phyloP scores from a whole-genome alignment of 2,888 invertebrate genomes.

The Cryptosula pallasiana region DNA sequence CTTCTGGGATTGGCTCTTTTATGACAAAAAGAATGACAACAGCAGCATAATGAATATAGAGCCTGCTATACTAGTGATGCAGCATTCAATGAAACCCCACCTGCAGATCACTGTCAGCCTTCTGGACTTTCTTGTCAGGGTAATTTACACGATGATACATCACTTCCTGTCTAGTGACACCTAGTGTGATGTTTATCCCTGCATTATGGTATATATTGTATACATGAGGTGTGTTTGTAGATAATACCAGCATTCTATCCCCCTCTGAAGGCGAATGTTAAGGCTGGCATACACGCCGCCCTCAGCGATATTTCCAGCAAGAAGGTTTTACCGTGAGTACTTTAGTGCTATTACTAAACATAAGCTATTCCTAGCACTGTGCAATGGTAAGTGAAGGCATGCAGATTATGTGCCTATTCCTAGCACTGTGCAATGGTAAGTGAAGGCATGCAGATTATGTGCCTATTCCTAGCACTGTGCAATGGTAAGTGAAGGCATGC shows the following conservation, averaged over 20 bases:
- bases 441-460: too few species aligned
- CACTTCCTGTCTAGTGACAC: too few species aligned
- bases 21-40: slow-evolving; percentile 69
- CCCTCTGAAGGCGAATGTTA: slow-evolving; percentile 70
- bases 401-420: too few species aligned
- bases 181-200: not conserved
- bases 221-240: slow-evolving; percentile 51
- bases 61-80: slow-evolving; percentile 88
- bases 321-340: slow-evolving; percentile 68
- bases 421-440: too few species aligned
- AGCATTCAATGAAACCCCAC: slow-evolving; percentile 85
- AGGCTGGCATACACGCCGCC: slow-evolving; percentile 62
- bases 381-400: too few species aligned
- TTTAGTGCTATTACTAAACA: too few species aligned
- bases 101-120: slow-evolving; percentile 83
- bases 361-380: too few species aligned
- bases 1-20: slow-evolving; percentile 90
- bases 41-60: slow-evolving; percentile 96
- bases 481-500: too few species aligned
- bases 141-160: too few species aligned
- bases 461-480: too few species aligned
- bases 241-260: slow-evolving; percentile 84
- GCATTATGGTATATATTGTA: not conserved
- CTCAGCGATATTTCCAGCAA: slow-evolving; percentile 69
- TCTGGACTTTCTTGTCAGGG: slow-evolving; percentile 80